Conservation (phyloP, 2,888 invertebrate genomes). For the Agonopterix subpropinquella region DNA sequence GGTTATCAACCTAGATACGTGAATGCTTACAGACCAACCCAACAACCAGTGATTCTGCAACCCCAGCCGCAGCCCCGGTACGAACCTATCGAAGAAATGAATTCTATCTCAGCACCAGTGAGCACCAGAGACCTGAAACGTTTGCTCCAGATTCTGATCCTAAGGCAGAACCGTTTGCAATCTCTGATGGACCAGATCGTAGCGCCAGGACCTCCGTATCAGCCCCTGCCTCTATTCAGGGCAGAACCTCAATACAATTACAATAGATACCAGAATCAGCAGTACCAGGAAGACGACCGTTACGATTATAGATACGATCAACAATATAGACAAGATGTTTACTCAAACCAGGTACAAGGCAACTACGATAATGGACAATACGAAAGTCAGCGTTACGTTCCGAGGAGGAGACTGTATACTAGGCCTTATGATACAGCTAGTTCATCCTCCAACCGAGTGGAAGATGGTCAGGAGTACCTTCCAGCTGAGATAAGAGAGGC, state of each 20-base stretch:
- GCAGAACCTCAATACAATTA: slow-evolving; percentile 34
- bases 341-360: slow-evolving; percentile 42
- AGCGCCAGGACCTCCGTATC: slow-evolving; percentile 44
- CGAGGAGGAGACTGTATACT: slow-evolving; percentile 49
- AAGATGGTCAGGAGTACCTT: slow-evolving; percentile 76
- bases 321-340: slow-evolving; percentile 49
- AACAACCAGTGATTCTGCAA: slow-evolving; percentile 15
- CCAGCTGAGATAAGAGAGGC: slow-evolving; percentile 84
- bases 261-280: slow-evolving; percentile 40
- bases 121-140: slow-evolving; percentile 83
- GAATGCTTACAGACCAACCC: slow-evolving; percentile 44
- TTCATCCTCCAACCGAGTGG: slow-evolving; percentile 55
- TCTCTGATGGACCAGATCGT: slow-evolving; percentile 69
- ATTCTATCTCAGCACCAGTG: slow-evolving; percentile 80
- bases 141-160: slow-evolving; percentile 78
- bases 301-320: slow-evolving; percentile 58
- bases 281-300: slow-evolving; percentile 55
- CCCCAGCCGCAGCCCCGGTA: slow-evolving; percentile 54
- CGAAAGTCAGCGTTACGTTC: slow-evolving; percentile 65
- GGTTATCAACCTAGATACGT: slow-evolving; percentile 58
- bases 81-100: slow-evolving; percentile 70
- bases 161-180: slow-evolving; percentile 78
- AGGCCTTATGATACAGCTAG: slow-evolving; percentile 59
- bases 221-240: slow-evolving; percentile 38
- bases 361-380: slow-evolving; percentile 57